Evolutionary conservation across 2,797 vertebrate genomes (phyloP), one percentile per base, ranked within the genome.

Genomic region (Cyprinella venusta): DNA sequence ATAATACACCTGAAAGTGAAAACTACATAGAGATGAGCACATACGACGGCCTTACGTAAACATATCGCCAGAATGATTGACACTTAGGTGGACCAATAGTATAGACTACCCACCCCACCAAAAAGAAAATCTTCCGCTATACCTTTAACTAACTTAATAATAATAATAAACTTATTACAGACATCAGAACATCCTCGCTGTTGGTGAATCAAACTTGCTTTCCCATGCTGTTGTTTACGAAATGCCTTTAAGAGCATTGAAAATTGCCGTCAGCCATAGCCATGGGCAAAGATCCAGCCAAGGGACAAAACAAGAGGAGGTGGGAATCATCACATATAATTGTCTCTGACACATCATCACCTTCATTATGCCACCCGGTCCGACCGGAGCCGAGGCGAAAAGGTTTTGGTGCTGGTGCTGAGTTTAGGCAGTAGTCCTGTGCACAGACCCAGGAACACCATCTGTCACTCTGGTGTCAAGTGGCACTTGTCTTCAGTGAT

Each of bases 401-500:
- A 80, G 80, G 89, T 82, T 84, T 59, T n/a, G 30, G 79, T 81
- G 70, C 81, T 65, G 80, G 63, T 67, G 65, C 69, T 61, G 67
- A 82, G 76, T 78, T 84, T 59, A 88, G 78, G 81, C 86, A 82
- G 56, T 83, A 75, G 82, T 59, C 59, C 78, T 81, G 68, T 50
- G 56, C 65, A 64, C 76, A 79, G 87, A 74, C 82, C 82, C 76
- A 85, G 84, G 88, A 87, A 86, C 77, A 85, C 87, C 85, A 93
- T 93, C 92, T 87, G 90, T 89, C 87, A 88, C 84, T 75, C 91
- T 88, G 92, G 93, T 94, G 93, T 95, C 94, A 93, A 94, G 94
- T 94, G 93, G 92, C 92, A 88, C 93, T 93, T 92, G 91, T 94
- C 93, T 93, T 90, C 91, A 92, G 85, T 93, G 93, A 94, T 94